Evolutionary conservation across 1,140 invertebrate species (phyloP).

Genomic region (Hypsibius dujardini): DNA sequence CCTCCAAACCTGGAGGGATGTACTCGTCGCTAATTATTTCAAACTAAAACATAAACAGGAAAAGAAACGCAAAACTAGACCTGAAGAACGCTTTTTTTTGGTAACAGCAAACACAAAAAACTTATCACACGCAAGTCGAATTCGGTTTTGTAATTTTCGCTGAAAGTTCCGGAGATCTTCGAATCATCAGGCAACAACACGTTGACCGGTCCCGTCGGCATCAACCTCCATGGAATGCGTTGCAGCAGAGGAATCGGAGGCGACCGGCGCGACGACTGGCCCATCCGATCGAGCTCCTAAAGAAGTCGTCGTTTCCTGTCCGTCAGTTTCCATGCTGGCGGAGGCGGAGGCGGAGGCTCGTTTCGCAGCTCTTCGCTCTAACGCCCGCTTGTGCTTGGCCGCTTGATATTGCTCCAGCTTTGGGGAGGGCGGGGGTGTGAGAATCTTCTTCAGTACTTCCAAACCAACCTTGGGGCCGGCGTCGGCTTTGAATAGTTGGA

Average conservation of each 20-base stretch:
- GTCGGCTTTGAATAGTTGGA: not conserved
- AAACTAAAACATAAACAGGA: too few relatives aligned
- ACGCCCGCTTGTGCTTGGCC: not conserved
- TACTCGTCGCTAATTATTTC: too few relatives aligned
- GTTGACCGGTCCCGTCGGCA: not conserved
- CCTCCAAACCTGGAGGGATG: too few relatives aligned
- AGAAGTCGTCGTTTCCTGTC: slow-evolving; percentile 1
- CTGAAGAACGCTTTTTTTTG: too few relatives aligned
- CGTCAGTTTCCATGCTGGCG: not conserved
- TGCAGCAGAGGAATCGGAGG: not conserved
- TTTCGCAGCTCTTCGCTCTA: not conserved
- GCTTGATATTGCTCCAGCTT: not conserved
- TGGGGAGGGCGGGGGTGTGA: not conserved
- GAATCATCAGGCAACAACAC: not conserved
- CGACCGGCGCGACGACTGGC: too few relatives aligned
- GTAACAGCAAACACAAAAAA: too few relatives aligned
- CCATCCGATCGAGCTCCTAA: too few relatives aligned
- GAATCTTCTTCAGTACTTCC: not conserved
- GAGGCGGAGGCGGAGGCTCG: not conserved
- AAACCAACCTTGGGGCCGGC: not conserved
- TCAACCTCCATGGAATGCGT: not conserved
- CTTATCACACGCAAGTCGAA: too few relatives aligned
- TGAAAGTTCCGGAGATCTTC: too few relatives aligned
- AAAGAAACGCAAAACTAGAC: too few relatives aligned
- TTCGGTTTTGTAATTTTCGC: too few relatives aligned